Base-by-base conservation (phyloP, 1,140 invertebrate genomes). In the Bradysia coprophila region DNA sequence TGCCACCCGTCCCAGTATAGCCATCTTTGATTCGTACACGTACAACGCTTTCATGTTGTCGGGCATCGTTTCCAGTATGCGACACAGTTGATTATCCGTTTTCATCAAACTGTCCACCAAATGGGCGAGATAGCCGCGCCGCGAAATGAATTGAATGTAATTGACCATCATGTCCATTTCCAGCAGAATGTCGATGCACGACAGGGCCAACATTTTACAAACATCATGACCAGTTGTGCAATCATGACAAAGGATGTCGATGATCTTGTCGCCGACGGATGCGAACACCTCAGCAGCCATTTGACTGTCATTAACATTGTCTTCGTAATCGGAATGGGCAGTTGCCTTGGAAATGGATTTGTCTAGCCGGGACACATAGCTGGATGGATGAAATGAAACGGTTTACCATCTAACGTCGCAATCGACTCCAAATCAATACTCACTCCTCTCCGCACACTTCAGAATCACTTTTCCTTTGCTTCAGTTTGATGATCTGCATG, bases 21-120 rank as follows among this genome's bases (percentile, higher is more conserved):
- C 72, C 76, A 92, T 81, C 61, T 87, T 86, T 0, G 85, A 81
- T 56, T 90, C 82, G 62, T 87, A 92, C 1, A 92, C 71, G 64
- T 88, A 93, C 0, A 92, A 61, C 1, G 77, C 73, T 43, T 78
- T 71, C 20, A 92, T 63, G 10, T 76, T 74, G 31, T 76, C 72
- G 1, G 78, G 75, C 22, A 70, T 67, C 2, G 76, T 68, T 45
- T 78, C 75, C 16, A 92, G 54, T 13, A 85, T 68, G 38, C 67
- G 63, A 47, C 73, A 68, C 1, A 94, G 58, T 22, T 78, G 68
- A 34, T 69, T 68, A 55, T 91, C 80, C 37, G 83, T 79, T 42
- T 81, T 75, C 28, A 76, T 50, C 21, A 94, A 53, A 45, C 77
- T 80, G 49, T 90, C 82, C 20, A 92, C 76, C 40, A 91, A 68